Evolutionary conservation across 2,888 invertebrate genomes (phyloP), one percentile per base, ranked within the genome.

Genomic region (Alitta virens): DNA sequence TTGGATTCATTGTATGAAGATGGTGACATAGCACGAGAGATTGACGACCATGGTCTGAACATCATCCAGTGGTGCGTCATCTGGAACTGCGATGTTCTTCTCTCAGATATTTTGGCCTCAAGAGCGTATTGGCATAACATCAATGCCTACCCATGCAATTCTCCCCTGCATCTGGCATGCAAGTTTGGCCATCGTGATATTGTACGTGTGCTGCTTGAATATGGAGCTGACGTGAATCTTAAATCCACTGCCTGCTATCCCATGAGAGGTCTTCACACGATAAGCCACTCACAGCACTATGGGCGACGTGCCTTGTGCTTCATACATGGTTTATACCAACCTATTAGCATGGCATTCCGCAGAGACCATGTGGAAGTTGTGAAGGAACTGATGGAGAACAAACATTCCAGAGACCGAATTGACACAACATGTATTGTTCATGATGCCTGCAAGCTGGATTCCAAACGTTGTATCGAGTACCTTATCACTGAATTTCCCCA

Each of bases 241-340:
- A 57, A 57, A 33, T 57, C 57, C 3, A 57, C 57, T 9, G 57
- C 57, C 26, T 57, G 57, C 33, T 57, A 57, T 23, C 57, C 57
- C 18, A 43, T 43, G 43, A 46, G 57, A 3, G 43, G 57, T 18
- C 40, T 57, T 14, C 57, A 57, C 57, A 18, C 43, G 18, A 49
- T 57, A 33, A 21, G n/a, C 21, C 57, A 49, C 33, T 23, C 42
- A n/a, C 43, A 42, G 12, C 57, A 42, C 24, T 57, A 26, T 26
- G 49, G 50, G 14, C 46, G 46, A 18, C 43, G 57, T 18, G 57
- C 57, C 18, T 33, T 43, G 27, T 57, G 57, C 50, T 57, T 43
- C 21, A 33, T 57, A 46, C 46, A 49, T 25, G 23, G 26, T n/a
- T 27, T 27, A 26, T 27, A 43, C 21, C 43, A 42, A 14, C 57